Base-by-base conservation (phyloP, 2,888 invertebrate genomes). In the Neoaliturus tenellus region DNA sequence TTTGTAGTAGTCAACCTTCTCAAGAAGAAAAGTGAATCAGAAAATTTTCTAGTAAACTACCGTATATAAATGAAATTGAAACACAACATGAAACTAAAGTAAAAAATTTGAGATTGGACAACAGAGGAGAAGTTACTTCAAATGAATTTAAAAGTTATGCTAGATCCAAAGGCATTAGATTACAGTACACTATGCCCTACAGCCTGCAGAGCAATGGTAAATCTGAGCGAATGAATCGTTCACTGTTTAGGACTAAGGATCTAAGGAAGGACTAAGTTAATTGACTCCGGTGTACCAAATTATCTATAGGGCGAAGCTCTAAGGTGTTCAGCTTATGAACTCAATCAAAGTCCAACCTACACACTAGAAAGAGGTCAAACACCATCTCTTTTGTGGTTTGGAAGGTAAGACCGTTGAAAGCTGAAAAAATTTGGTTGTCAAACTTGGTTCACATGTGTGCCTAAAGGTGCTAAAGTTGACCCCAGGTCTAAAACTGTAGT, bases 121-220 rank as follows among this genome's bases (percentile, higher is more conserved):
- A 88, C 80, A 88, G 88, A 23, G 86, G 87, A 17, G 87, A 88
- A 83, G 88, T 87, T 55, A 75, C 87, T 0, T 87, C 86, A 0
- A 86, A 86, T 10, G 85, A 87, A 78, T 86, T 88, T 23, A 85
- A 85, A 75, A 23, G 86, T 12, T 85, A 83, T 84, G 88, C 86
- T 48, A 86, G 87, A 81, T 48, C 62, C 0, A 87, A 85, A 71
- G 88, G 88, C 0, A 88, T 88, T 25, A 33, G 85, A 20, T 81
- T 86, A 58, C 83, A 87, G 69, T 87, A 86, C 41, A 87, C 88
- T 33, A 86, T 87, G 6, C 78, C 86, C 6, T 86, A 89, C 81
- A 88, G 88, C 5, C 88, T 88, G 0, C 80, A 89, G 82, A 87
- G 88, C 67, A 88, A 88, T 81, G 88, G 88, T 6, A 86, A 86